Percentiles rank a stretch among this genome's conserved stretches.
Conservation (phyloP, 2,113 vertebrate genomes). For the Piaya cayana region DNA sequence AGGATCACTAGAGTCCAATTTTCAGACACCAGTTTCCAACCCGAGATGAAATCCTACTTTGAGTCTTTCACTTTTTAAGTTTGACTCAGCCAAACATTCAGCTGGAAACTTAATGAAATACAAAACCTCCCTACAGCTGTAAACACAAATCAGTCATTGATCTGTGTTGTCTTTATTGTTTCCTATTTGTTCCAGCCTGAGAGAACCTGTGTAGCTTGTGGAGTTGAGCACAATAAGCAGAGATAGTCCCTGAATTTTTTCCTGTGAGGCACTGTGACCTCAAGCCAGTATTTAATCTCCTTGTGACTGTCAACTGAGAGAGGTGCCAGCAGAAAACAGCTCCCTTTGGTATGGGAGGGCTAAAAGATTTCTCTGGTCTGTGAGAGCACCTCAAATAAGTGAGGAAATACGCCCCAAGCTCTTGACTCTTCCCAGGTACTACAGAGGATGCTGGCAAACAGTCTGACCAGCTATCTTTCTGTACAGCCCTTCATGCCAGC, state of each 20-base stretch:
- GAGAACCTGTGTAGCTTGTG: not conserved
- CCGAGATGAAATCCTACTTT: not conserved
- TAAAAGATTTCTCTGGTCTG: not conserved
- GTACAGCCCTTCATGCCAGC: not conserved
- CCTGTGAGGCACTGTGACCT: not conserved
- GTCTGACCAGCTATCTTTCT: not conserved
- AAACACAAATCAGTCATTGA: constrained; percentile 14
- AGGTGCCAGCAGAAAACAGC: not conserved
- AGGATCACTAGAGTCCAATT: not conserved
- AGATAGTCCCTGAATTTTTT: not conserved
- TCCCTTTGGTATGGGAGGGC: not conserved
- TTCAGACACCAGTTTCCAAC: not conserved
- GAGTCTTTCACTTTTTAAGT: not conserved
- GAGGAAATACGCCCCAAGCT: not conserved
- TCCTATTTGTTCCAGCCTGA: constrained; percentile 27
- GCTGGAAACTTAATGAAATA: constrained; percentile 21
- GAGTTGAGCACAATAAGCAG: not conserved
- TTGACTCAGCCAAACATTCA: not conserved
- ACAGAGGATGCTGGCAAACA: not conserved
- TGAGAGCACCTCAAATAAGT: not conserved
- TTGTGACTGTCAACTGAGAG: not conserved
- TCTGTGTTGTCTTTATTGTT: constrained; percentile 35
- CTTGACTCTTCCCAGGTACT: not conserved
- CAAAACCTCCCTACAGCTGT: not conserved
- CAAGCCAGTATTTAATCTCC: not conserved